phyloP scores from a whole-genome alignment of 1,140 invertebrate genomes.

The Hypsibius dujardini region DNA sequence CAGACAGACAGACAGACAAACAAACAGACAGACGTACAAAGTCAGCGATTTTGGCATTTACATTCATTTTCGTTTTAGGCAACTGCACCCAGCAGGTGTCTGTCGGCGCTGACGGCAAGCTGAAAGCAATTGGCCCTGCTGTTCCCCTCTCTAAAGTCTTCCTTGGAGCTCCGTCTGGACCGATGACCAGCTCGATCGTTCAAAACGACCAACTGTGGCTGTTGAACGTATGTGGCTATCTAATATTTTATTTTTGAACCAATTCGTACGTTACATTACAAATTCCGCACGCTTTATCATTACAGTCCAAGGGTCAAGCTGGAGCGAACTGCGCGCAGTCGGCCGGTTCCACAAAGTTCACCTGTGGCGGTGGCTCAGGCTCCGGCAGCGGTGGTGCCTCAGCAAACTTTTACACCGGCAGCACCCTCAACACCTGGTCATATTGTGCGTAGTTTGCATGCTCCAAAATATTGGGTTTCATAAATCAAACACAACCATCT shows the following conservation, averaged over 20 bases:
- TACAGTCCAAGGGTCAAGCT: neutral
- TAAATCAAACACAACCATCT: neutral
- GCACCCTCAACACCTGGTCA: neutral
- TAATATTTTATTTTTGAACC: neutral
- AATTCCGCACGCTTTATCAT: neutral
- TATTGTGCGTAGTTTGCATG: neutral
- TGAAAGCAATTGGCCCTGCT: neutral
- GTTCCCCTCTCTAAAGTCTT: neutral
- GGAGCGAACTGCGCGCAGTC: neutral
- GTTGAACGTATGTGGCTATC: neutral
- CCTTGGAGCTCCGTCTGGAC: neutral
- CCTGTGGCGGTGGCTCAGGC: neutral
- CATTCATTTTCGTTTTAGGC: no score
- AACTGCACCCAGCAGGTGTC: no score
- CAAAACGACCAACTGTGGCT: neutral
- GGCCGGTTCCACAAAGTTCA: neutral
- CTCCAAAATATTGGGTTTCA: neutral
- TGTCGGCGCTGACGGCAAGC: neutral
- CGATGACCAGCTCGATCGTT: neutral
- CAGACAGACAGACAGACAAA: neutral
- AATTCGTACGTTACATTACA: neutral
- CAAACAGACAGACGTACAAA: no score
- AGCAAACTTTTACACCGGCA: neutral
- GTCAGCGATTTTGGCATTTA: no score
- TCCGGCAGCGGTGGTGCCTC: neutral